Conservation (phyloP, 2,888 invertebrate species). For the Troides aeacus region DNA sequence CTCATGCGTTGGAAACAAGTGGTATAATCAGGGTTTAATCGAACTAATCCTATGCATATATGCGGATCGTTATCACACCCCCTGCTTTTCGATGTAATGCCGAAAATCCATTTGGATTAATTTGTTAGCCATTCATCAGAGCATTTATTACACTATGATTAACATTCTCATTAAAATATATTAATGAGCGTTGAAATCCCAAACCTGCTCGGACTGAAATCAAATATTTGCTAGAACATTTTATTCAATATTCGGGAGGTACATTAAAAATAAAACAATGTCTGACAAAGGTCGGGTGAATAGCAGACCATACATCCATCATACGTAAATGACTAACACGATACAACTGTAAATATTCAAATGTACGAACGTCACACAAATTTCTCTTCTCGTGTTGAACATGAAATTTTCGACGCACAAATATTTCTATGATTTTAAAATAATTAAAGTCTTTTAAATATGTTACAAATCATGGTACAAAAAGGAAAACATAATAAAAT, state of each 20-base stretch:
- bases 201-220: neutral
- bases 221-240: neutral
- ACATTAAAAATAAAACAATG: neutral
- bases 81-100: conserved; percentile 2
- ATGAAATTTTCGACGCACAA: neutral
- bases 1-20: neutral
- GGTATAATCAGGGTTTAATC: conserved; percentile 8
- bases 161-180: neutral
- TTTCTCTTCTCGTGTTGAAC: neutral
- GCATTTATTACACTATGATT: neutral
- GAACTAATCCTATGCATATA: conserved; percentile 9
- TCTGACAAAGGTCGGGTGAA: neutral
- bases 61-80: conserved; percentile 5
- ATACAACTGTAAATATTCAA: neutral
- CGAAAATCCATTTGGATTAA: conserved; percentile 13
- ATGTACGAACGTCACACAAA: neutral
- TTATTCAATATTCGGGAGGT: neutral
- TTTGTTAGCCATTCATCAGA: conserved; percentile 10
- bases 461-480: too few species aligned
- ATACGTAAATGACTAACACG: neutral
- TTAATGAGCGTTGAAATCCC: neutral
- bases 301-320: neutral
- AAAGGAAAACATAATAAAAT: too few species aligned
- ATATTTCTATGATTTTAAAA: too few species aligned
- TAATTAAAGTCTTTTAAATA: too few species aligned